phyloP scores from a whole-genome alignment of 2,888 invertebrate genomes.

The Chirona hameri region DNA sequence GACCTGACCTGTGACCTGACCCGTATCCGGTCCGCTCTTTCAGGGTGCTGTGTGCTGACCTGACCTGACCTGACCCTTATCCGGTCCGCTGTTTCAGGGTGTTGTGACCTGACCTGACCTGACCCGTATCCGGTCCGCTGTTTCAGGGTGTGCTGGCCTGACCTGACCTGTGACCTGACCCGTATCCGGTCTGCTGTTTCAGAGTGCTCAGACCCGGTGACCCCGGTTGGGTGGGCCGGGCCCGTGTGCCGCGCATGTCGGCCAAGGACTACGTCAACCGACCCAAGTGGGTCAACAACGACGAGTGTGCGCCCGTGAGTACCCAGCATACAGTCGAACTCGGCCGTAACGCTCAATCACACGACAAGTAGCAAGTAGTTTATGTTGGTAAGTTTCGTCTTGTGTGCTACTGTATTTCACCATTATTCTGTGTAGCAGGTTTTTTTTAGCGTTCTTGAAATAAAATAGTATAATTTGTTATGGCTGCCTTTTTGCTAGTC shows the following conservation, averaged over 20 bases:
- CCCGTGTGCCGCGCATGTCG: constrained; percentile 89
- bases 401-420: no score
- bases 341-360: no score
- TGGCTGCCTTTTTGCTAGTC: no score
- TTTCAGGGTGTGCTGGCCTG: background rate
- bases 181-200: no score
- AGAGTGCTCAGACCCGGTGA: constrained; percentile 84
- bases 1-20: background rate
- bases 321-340: no score
- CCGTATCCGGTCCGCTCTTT: background rate
- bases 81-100: background rate
- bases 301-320: constrained; percentile 54
- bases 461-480: no score
- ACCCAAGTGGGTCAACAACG: constrained; percentile 84
- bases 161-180: background rate
- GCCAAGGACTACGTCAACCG: constrained; percentile 94
- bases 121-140: background rate
- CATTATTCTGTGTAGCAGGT: no score
- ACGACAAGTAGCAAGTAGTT: no score
- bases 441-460: no score
- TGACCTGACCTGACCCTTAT: background rate
- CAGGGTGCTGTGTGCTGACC: background rate
- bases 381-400: no score
- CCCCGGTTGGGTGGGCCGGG: constrained; percentile 90
- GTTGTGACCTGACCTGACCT: background rate